These are phyloP conservation scores for Drosophila ficusphila DNA, from an alignment of 1,140 invertebrate species.

Conservation along the genomic window DNA sequence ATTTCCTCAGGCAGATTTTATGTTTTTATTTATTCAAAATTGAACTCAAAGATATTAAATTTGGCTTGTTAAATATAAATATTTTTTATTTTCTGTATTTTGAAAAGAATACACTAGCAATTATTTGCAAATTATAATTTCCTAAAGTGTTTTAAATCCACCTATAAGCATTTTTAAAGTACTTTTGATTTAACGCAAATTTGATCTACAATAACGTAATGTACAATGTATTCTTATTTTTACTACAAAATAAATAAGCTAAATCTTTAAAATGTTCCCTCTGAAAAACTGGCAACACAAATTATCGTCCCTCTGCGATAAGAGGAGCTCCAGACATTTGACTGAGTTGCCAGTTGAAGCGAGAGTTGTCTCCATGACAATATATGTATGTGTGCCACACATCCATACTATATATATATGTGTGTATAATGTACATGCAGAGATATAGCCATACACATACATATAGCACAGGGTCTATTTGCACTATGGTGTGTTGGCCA, in stretches of 20 bases:
- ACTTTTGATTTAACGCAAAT: no score
- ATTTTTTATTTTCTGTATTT: no score
- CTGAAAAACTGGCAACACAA: not conserved
- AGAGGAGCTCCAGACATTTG: constrained; percentile 38
- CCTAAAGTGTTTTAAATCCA: no score
- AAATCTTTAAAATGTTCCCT: not conserved
- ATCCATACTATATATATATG: no score
- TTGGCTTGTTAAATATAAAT: not conserved
- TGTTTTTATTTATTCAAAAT: not conserved
- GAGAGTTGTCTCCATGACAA: constrained; percentile 46
- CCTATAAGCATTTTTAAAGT: no score
- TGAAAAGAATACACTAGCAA: no score
- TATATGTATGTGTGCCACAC: not conserved
- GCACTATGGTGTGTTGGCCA: constrained; percentile 18
- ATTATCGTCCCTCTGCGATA: not conserved
- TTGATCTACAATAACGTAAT: no score
- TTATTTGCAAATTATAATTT: no score
- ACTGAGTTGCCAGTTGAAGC: constrained; percentile 47
- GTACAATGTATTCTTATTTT: no score
- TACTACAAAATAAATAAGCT: no score
- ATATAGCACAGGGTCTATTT: constrained; percentile 12
- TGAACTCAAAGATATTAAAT: not conserved
- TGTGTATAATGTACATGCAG: constrained; percentile 21
- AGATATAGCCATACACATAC: constrained; percentile 8
- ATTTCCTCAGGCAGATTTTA: not conserved